phyloP scores from a whole-genome alignment of 1,140 invertebrate genomes.

The Temnothorax curvispinosus region DNA sequence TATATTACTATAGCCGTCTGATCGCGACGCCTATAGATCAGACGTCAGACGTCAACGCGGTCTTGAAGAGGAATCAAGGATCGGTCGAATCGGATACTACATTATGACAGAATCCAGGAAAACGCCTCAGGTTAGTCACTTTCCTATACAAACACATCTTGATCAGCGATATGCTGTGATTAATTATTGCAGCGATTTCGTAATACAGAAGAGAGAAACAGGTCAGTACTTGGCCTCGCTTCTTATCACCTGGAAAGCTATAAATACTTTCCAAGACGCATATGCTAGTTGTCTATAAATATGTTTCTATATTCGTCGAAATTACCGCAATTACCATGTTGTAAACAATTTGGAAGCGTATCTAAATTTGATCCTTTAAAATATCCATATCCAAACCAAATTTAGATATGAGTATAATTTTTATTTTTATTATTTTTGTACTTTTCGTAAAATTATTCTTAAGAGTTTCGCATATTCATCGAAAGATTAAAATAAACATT shows the following conservation, averaged over 20 bases:
- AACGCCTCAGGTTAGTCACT: constrained; percentile 7
- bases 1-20: background rate
- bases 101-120: constrained; percentile 5
- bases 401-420: background rate
- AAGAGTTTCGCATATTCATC: background rate
- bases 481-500: background rate
- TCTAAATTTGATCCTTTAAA: background rate
- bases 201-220: background rate
- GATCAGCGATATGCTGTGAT: background rate
- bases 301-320: background rate
- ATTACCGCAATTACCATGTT: background rate
- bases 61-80: background rate
- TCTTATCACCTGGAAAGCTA: constrained; percentile 12
- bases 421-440: background rate
- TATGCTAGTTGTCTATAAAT: background rate
- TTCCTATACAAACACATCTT: background rate
- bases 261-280: background rate
- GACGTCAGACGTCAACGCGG: background rate
- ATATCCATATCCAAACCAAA: background rate
- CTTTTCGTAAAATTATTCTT: background rate
- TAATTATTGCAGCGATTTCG: background rate
- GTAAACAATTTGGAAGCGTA: background rate
- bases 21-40: background rate
- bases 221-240: background rate
- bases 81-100: background rate